Evolutionary conservation across 2,888 invertebrate genomes (phyloP).

Genomic region (Nasonovia ribisnigri): DNA sequence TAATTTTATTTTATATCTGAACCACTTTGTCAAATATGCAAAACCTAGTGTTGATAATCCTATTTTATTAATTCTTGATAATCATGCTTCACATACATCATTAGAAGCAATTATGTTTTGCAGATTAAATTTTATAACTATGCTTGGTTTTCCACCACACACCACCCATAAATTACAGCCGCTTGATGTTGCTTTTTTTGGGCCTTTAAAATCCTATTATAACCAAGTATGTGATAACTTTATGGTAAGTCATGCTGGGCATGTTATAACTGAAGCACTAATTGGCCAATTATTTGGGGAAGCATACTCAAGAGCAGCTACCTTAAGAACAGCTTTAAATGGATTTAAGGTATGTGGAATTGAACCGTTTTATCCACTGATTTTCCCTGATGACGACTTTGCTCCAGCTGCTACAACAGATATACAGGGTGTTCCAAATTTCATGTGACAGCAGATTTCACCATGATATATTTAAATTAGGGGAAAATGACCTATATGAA

Average conservation of each 20-base stretch:
- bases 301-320: constrained; percentile 1
- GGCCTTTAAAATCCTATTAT: constrained; percentile 5
- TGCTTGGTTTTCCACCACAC: constrained; percentile 47
- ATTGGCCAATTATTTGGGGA: constrained; percentile 11
- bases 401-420: not conserved
- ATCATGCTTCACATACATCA: constrained; percentile 30
- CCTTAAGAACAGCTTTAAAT: not conserved
- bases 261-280: not conserved
- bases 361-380: not conserved
- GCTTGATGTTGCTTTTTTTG: constrained; percentile 28
- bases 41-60: not conserved
- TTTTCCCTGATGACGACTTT: not conserved
- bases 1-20: constrained; percentile 30
- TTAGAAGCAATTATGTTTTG: constrained; percentile 30
- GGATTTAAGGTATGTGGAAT: not conserved
- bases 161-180: constrained; percentile 41
- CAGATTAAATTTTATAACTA: constrained; percentile 9
- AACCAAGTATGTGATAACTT: not conserved
- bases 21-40: constrained; percentile 34
- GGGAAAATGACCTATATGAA: no score
- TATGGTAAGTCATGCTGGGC: constrained; percentile 5
- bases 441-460: no score
- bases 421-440: no score
- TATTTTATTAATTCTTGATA: constrained; percentile 40
- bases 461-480: no score